These are phyloP conservation scores for Eurosta solidaginis DNA, from an alignment of 1,140 invertebrate genomes.

Conservation along the genomic window DNA sequence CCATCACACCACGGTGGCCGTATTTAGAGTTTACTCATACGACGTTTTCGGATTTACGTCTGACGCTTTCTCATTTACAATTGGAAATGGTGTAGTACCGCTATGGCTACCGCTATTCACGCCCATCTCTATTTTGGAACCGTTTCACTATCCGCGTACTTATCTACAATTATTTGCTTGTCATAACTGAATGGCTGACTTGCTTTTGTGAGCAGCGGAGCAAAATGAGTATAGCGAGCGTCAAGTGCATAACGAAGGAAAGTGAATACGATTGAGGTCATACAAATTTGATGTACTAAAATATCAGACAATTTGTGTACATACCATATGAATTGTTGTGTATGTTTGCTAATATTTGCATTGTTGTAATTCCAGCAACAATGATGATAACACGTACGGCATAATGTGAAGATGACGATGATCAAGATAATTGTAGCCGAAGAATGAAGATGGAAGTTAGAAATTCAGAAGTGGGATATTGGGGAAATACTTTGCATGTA, in stretches of 20 bases:
- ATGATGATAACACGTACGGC: background rate
- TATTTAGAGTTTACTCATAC: too few relatives aligned
- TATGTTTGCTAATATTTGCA: background rate
- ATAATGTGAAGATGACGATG: background rate
- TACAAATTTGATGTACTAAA: conserved; percentile 13
- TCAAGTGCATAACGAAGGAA: conserved; percentile 16
- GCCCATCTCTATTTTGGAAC: background rate
- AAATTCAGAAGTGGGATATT: background rate
- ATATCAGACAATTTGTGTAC: background rate
- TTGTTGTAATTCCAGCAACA: background rate
- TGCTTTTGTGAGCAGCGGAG: background rate
- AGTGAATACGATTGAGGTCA: conserved; percentile 22
- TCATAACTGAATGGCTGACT: background rate
- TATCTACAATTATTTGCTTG: background rate
- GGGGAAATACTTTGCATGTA: too few relatives aligned
- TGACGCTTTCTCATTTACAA: too few relatives aligned
- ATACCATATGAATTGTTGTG: background rate
- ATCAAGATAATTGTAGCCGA: background rate
- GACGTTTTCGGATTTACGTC: too few relatives aligned
- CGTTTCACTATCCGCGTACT: background rate
- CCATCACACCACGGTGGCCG: too few relatives aligned
- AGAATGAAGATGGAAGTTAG: background rate
- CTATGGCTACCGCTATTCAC: too few relatives aligned
- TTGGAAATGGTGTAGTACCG: too few relatives aligned
- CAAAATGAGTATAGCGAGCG: background rate